Conservation (phyloP, 2,113 vertebrate genomes). For the Columbina picui region DNA sequence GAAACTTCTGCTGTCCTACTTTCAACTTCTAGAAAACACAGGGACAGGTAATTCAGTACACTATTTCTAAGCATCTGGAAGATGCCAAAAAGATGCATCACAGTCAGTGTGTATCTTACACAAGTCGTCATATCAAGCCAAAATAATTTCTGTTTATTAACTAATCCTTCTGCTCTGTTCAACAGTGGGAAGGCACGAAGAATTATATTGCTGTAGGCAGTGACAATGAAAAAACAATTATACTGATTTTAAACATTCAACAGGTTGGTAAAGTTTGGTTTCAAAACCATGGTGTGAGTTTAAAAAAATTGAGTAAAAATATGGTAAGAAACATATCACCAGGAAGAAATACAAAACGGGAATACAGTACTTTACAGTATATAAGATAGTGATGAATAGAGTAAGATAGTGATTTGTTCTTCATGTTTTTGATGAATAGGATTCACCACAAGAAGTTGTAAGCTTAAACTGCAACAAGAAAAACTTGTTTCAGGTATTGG, state of each 20-base stretch:
- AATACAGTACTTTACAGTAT: neutral
- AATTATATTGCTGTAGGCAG: neutral
- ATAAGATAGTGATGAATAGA: neutral
- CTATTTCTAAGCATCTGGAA: neutral
- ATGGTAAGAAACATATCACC: neutral
- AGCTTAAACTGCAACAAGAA: neutral
- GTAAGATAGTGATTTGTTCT: neutral
- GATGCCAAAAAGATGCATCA: neutral
- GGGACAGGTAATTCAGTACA: neutral
- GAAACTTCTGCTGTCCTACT: neutral
- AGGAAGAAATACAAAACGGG: fast-evolving
- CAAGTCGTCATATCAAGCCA: neutral
- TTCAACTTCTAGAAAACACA: neutral
- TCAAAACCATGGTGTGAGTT: neutral
- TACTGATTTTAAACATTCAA: neutral
- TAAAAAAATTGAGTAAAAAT: neutral
- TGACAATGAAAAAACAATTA: neutral
- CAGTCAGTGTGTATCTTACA: neutral
- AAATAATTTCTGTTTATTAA: neutral
- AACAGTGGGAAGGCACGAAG: neutral
- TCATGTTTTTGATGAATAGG: neutral
- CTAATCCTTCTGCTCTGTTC: neutral
- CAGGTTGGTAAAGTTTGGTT: neutral
- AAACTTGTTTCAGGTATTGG: neutral
- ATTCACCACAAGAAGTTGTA: neutral